phyloP scores from a whole-genome alignment of 2,888 invertebrate genomes.

The Diarsia rubi region DNA sequence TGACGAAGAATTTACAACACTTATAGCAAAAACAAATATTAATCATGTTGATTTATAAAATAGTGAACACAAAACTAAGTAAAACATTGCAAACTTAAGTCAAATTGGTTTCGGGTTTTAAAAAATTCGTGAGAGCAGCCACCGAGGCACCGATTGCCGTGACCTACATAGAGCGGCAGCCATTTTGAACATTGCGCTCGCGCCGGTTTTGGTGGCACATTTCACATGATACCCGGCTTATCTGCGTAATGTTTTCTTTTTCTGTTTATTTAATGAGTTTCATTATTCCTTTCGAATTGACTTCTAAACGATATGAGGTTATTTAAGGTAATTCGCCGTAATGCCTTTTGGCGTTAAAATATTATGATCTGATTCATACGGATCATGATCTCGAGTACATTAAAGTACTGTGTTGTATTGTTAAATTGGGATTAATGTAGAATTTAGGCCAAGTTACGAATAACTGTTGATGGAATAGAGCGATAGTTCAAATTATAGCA shows the following conservation, averaged over 20 bases:
- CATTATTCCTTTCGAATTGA: conserved; percentile 51
- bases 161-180: conserved; percentile 81
- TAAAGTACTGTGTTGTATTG: conserved; percentile 21
- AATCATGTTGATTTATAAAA: conserved; percentile 26
- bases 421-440: conserved; percentile 39
- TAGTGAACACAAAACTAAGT: conserved; percentile 27
- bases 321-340: conserved; percentile 39
- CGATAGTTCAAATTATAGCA: conserved; percentile 54
- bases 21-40: conserved; percentile 32
- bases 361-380: conserved; percentile 41
- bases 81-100: conserved; percentile 52
- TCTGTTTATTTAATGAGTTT: conserved; percentile 59
- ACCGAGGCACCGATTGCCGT: conserved; percentile 78
- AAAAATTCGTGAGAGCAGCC: conserved; percentile 69
- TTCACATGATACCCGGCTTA: conserved; percentile 76
- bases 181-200: conserved; percentile 82
- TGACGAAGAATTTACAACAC: conserved; percentile 36
- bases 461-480: conserved; percentile 42
- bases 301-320: conserved; percentile 36
- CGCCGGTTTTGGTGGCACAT: conserved; percentile 81
- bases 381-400: conserved; percentile 24
- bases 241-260: conserved; percentile 66
- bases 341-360: conserved; percentile 30
- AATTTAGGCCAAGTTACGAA: conserved; percentile 50
- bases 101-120: conserved; percentile 60